These are phyloP conservation scores for Anastrepha obliqua DNA, from an alignment of 1,140 invertebrate species.

Conservation along the genomic window DNA sequence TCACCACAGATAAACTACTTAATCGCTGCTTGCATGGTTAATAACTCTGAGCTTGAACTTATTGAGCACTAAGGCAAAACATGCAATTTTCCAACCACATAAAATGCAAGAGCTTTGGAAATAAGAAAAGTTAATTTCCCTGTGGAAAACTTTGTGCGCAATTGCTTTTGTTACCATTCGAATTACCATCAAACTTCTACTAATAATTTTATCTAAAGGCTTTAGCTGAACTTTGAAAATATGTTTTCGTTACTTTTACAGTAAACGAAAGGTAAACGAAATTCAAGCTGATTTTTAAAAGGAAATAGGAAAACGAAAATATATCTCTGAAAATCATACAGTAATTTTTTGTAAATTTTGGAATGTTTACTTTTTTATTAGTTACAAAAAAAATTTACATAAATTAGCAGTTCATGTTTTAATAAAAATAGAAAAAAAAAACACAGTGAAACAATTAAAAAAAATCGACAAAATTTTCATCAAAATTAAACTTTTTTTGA, in stretches of 20 bases:
- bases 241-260: background rate
- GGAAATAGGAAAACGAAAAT: too few species aligned
- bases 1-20: background rate
- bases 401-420: too few species aligned
- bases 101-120: background rate
- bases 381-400: too few species aligned
- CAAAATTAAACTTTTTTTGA: too few species aligned
- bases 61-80: background rate
- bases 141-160: background rate
- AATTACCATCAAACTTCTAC: background rate
- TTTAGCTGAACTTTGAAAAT: background rate
- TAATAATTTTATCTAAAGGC: too few species aligned
- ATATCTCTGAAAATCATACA: too few species aligned
- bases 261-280: background rate
- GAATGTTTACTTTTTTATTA: too few species aligned
- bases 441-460: too few species aligned
- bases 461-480: too few species aligned
- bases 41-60: background rate
- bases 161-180: background rate
- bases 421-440: too few species aligned
- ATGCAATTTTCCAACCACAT: background rate
- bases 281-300: background rate
- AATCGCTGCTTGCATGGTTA: background rate
- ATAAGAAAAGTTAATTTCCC: constrained; percentile 31
- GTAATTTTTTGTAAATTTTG: too few species aligned